phyloP scores from a whole-genome alignment of 2,113 vertebrate species.

The Prinia subflava region DNA sequence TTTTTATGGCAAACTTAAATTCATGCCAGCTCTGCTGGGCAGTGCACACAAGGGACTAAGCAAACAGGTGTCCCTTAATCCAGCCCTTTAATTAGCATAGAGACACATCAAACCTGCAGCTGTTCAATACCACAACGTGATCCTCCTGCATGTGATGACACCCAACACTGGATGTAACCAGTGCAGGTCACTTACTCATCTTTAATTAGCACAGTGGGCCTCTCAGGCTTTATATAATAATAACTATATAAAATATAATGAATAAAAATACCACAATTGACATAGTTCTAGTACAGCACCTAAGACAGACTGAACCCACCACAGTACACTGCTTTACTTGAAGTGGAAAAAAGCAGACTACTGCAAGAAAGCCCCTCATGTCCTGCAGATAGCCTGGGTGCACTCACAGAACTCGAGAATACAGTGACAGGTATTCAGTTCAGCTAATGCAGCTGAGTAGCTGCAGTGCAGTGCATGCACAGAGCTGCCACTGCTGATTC shows the following conservation, averaged over 20 bases:
- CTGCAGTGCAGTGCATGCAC: not conserved
- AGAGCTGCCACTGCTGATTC: not conserved
- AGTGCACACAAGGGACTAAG: not conserved
- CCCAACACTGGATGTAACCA: not conserved
- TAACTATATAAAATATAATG: not conserved
- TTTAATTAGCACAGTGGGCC: not conserved
- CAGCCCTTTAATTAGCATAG: not conserved
- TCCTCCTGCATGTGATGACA: not conserved
- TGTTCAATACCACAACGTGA: not conserved
- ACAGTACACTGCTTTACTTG: not conserved
- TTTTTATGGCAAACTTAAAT: accelerated
- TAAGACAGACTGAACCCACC: not conserved
- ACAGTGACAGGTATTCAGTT: not conserved
- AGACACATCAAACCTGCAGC: not conserved
- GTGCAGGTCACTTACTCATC: not conserved
- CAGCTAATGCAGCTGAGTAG: not conserved
- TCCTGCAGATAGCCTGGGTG: not conserved
- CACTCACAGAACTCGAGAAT: not conserved
- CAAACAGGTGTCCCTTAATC: slow-evolving; percentile 25
- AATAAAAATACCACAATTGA: not conserved
- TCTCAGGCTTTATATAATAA: not conserved
- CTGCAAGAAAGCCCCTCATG: not conserved
- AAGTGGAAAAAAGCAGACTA: not conserved
- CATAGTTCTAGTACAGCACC: not conserved
- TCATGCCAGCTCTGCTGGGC: not conserved